Base-by-base conservation (phyloP, 1,140 invertebrate genomes). In the Eurosta solidaginis region DNA sequence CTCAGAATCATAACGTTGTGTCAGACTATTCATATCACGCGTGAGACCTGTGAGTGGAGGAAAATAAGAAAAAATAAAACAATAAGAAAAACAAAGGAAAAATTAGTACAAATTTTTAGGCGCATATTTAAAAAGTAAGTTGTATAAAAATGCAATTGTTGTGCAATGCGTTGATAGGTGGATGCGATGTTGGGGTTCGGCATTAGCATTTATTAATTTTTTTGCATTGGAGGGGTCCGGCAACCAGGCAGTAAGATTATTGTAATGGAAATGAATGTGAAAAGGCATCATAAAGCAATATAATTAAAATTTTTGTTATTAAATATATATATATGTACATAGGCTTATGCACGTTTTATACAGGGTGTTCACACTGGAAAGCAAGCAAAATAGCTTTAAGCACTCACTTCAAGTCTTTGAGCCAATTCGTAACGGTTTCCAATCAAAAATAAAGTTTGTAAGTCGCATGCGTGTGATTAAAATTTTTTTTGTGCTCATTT, bases 1-100 rank as follows among this genome's bases (percentile, higher is more conserved):
- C 80, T 91, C 91, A 74, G 90, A 91, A 81, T 92, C 92, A 76
- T 83, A 85, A 12, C 85, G 83, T 47, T 85, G 84, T 52, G 83
- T 85, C 74, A 87, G 81, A 76, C 81, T 86, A 59, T 81, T 86
- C 9, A 87, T 87, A 74, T 87, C 86, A 14, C 86, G 82, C 4
- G 84, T 82, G 14, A 87, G 78, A 80, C 86, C 86, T 87, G 42
- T 36, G 25, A 2, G 29, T 22, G 29, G 1, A 36, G 5, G 29
- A 1, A 36, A 22, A 27, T 20, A 47, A 40, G 22, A 78, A 42
- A 45, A 63, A 12, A 20, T 47, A 27, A 45, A 74, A 42, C 44
- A 47, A 73, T 5, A 74, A n/a, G 1, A 27, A 6, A 20, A 17
- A 12, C 22, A 7, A n/a, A 29, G 20, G 45, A n/a, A n/a, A n/a